Evolutionary conservation across 1,140 invertebrate species (phyloP), one percentile per base, ranked within the genome.

Genomic region (Ips nitidus): DNA sequence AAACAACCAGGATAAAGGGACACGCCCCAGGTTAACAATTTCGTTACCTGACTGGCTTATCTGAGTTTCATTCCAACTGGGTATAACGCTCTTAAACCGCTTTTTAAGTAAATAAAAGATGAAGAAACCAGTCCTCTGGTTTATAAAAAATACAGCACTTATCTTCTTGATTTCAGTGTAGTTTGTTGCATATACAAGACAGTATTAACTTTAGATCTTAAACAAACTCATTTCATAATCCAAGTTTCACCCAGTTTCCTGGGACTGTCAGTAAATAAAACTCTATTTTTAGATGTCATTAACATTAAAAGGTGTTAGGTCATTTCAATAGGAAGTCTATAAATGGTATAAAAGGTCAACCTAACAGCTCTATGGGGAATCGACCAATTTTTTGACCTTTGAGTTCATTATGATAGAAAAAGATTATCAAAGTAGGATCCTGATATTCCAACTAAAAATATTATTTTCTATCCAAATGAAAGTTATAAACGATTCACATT

Each of bases 21-120:
- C 45, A 50, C 45, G 45, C 45, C 45, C 45, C 22, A 50, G 22
- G 45, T 50, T 50, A 50, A 50, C 45, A 50, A 22, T 50, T 50
- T 50, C 7, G 45, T 50, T 50, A 50, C 45, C 45, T 50, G 45
- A 50, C 45, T 8, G 45, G 45, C 22, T 50, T 50, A 50, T 50
- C 45, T 50, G 22, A 22, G 22, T 22, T 22, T 22, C 22, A 22
- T 22, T 22, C 22, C 22, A 22, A 2, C 45, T 50, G 45, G 22
- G 22, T 8, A 50, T 8, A 22, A 2, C 1, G 45, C 6, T 8
- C 45, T 50, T 6, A 50, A 50, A 22, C 45, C 7, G 22, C 45
- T 50, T 50, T 50, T 50, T 50, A 50, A 50, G 45, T 50, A 6
- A 50, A 50, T 50, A 50, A 6, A 50, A 3, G 6, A 50, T 22